Evolutionary conservation across 2,113 vertebrate species (phyloP).

Genomic region (Nycticebus coucang): DNA sequence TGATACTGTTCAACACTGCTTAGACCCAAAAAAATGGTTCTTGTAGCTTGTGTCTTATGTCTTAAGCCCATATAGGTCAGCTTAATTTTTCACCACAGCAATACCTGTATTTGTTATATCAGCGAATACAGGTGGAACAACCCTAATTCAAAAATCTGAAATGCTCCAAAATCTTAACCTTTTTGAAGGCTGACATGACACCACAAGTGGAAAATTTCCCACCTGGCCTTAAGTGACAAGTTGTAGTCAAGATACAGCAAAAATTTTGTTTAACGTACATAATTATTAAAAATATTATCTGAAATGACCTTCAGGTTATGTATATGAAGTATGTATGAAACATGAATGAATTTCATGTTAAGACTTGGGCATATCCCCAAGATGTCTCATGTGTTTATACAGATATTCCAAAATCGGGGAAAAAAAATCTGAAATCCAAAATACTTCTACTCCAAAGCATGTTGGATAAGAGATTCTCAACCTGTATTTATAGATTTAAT

Average conservation of each 20-base stretch:
- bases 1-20: neutral
- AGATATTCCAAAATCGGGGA: neutral
- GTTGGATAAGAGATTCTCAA: neutral
- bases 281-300: neutral
- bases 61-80: neutral
- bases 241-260: neutral
- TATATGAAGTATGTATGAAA: neutral
- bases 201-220: neutral
- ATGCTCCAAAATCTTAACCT: neutral
- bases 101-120: neutral
- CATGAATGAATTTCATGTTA: neutral
- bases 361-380: neutral
- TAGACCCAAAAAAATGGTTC: neutral
- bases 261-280: neutral
- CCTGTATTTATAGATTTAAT: neutral
- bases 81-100: neutral
- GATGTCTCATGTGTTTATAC: neutral
- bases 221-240: neutral
- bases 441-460: neutral
- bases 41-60: neutral
- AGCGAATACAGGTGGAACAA: neutral
- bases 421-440: neutral
- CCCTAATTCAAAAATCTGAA: neutral
- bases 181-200: neutral
- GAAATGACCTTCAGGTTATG: neutral